These are phyloP conservation scores for Columba guinea DNA, from an alignment of 2,797 vertebrate species.

Conservation along the genomic window DNA sequence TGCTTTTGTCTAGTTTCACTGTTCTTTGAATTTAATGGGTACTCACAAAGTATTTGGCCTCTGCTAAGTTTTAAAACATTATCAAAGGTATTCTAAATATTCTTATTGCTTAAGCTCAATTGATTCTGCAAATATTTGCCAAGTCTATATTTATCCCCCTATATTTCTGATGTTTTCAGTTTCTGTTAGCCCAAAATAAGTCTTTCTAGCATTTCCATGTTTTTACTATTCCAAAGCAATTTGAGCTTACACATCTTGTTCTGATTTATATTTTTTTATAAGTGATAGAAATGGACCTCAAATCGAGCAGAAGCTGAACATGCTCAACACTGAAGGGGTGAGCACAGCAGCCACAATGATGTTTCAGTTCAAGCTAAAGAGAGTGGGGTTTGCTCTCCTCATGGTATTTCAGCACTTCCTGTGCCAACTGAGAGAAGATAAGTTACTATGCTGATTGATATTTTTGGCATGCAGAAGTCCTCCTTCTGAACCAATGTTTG, in stretches of 20 bases:
- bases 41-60: not conserved
- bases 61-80: not conserved
- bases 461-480: not conserved
- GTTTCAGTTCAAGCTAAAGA: not conserved
- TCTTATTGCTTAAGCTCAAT: not conserved
- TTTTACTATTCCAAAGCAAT: not conserved
- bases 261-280: not conserved
- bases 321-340: not conserved
- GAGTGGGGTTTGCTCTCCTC: not conserved
- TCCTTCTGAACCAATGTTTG: not conserved
- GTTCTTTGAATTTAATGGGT: not conserved
- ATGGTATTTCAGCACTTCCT: not conserved
- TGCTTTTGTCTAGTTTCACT: not conserved
- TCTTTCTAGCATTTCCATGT: not conserved
- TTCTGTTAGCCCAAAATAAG: slow-evolving; percentile 20
- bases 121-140: slow-evolving; percentile 6
- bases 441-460: not conserved
- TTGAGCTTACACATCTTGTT: not conserved
- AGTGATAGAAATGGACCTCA: not conserved
- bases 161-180: not conserved
- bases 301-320: not conserved
- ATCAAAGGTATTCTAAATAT: slow-evolving; percentile 17
- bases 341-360: not conserved
- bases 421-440: not conserved
- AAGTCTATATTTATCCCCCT: not conserved